Evolutionary conservation across 2,113 vertebrate genomes (phyloP).

Genomic region (Oreochromis spilurus): DNA sequence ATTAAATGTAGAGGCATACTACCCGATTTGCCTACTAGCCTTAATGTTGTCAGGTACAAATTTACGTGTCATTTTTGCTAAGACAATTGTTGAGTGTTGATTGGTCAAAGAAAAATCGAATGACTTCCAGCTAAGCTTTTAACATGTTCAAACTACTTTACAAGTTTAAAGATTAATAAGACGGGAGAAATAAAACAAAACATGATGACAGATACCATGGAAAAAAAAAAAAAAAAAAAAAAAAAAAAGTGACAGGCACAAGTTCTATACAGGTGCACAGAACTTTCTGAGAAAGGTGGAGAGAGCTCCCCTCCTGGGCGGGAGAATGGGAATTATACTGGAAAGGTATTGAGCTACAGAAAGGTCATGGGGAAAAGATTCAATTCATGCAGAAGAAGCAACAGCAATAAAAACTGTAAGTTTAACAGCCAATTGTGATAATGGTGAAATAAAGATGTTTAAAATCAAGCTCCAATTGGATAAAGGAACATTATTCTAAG

Average conservation of each 20-base stretch:
- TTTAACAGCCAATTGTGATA: neutral
- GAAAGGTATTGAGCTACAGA: constrained; percentile 2
- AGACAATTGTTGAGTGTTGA: constrained; percentile 12
- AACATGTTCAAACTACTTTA: neutral
- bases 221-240: too few species aligned
- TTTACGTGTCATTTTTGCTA: neutral
- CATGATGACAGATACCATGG: neutral
- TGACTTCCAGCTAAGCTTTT: neutral
- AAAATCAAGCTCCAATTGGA: neutral
- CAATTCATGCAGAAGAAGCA: constrained; percentile 44
- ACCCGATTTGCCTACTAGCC: neutral
- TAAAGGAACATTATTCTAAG: neutral
- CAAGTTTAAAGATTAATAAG: neutral
- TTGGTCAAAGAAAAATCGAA: neutral
- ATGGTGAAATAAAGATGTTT: neutral
- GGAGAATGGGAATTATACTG: neutral
- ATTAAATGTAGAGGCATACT: neutral
- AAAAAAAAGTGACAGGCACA: neutral
- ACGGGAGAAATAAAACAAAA: neutral
- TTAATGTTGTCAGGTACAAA: neutral
- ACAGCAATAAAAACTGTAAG: neutral
- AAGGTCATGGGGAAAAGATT: constrained; percentile 6
- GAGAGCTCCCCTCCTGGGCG: neutral
- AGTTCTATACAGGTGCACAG: neutral
- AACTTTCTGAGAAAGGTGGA: neutral